Conservation (phyloP, 2,888 invertebrate genomes). For the Eutolmus rufibarbis region DNA sequence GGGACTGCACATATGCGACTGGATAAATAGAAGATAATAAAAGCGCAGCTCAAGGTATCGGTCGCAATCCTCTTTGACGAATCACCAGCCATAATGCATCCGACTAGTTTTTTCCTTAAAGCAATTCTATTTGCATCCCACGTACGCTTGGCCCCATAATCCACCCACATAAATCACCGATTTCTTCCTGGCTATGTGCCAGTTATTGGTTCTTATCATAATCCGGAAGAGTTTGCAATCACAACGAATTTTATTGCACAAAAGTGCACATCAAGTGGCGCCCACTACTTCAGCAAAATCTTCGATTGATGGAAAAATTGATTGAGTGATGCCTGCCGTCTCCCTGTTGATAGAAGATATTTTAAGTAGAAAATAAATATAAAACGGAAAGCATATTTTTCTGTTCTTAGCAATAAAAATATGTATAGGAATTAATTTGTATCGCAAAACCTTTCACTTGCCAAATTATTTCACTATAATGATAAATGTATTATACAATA, state of each 20-base stretch:
- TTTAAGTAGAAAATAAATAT: background rate
- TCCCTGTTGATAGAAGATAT: background rate
- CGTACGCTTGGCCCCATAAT: background rate
- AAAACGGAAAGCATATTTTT: no score
- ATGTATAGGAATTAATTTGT: no score
- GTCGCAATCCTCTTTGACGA: constrained; percentile 1
- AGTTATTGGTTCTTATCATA: constrained; percentile 17
- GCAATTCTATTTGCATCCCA: background rate
- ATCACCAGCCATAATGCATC: background rate
- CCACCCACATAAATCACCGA: background rate
- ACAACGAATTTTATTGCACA: constrained; percentile 11
- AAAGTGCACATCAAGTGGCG: background rate
- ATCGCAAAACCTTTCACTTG: no score
- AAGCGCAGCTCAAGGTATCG: constrained; percentile 3
- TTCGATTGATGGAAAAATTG: background rate
- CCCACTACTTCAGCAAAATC: background rate
- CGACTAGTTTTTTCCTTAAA: background rate
- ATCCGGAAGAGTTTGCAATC: background rate
- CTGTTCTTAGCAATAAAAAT: no score
- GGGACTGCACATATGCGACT: background rate
- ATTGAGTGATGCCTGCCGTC: background rate
- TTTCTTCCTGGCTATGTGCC: background rate
- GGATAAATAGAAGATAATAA: background rate
- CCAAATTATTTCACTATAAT: no score
- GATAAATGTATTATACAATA: no score